Evolutionary conservation across 2,113 vertebrate species (phyloP).

Genomic region (Silurus glanis): DNA sequence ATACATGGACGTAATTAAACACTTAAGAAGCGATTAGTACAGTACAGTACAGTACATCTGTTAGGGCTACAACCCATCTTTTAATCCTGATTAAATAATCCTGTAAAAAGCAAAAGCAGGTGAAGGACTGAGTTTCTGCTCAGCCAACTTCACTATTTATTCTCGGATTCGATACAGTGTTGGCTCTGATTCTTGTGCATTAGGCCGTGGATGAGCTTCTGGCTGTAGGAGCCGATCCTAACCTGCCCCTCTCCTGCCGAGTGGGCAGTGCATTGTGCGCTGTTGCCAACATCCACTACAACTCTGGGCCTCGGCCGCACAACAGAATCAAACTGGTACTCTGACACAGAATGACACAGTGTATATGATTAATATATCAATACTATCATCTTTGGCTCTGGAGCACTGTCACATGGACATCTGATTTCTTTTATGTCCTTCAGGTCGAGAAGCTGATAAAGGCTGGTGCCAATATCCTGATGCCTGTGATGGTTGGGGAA

Average conservation of each 20-base stretch:
- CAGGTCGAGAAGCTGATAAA: conserved; percentile 75
- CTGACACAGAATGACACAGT: not conserved
- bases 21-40: too few species aligned
- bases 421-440: conserved; percentile 9
- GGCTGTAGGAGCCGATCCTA: conserved; percentile 77
- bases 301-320: conserved; percentile 50
- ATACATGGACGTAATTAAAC: not conserved
- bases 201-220: conserved; percentile 81
- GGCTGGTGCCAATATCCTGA: conserved; percentile 76
- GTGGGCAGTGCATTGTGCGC: conserved; percentile 80
- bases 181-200: conserved; percentile 2
- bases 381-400: not conserved
- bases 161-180: not conserved
- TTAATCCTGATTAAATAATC: not conserved
- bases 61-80: not conserved
- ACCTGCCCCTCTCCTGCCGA: conserved; percentile 68
- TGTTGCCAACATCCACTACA: conserved; percentile 71
- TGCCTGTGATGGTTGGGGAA: conserved; percentile 69
- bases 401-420: not conserved
- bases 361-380: not conserved
- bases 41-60: not conserved
- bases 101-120: not conserved
- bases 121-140: not conserved
- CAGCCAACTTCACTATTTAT: not conserved
- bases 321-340: conserved; percentile 75